These are phyloP conservation scores for Mythimna vitellina DNA, from an alignment of 2,888 invertebrate species.

Conservation along the genomic window DNA sequence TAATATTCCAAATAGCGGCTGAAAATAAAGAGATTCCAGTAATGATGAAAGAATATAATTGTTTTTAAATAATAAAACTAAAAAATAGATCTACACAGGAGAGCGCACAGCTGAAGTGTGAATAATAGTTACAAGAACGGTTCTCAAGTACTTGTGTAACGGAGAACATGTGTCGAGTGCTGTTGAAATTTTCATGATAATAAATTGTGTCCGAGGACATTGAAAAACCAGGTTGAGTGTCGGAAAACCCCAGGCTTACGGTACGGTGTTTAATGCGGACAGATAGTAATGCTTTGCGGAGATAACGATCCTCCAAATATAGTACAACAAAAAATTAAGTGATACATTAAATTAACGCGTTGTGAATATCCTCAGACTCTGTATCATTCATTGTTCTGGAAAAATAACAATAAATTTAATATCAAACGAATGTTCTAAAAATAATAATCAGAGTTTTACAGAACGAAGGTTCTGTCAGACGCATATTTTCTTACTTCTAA, in stretches of 20 bases:
- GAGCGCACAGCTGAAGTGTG: slow-evolving; percentile 4
- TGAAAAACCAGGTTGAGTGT: slow-evolving; percentile 73
- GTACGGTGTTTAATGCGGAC: slow-evolving; percentile 55
- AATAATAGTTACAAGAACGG: slow-evolving; percentile 12
- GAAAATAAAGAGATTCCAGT: background rate
- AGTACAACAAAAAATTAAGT: slow-evolving; percentile 33
- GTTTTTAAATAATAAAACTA: background rate
- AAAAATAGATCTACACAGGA: background rate
- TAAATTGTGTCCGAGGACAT: slow-evolving; percentile 59
- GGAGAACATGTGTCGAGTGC: background rate
- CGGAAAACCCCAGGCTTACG: slow-evolving; percentile 77
- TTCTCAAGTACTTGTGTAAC: slow-evolving; percentile 20
- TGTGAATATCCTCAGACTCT: background rate
- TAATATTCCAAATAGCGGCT: background rate
- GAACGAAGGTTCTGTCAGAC: background rate
- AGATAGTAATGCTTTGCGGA: slow-evolving; percentile 58
- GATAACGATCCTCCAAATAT: slow-evolving; percentile 47
- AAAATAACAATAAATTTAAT: background rate
- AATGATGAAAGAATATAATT: background rate
- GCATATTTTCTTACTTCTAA: slow-evolving; percentile 4
- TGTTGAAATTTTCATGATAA: slow-evolving; percentile 61
- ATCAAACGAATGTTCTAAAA: background rate
- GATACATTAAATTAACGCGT: slow-evolving; percentile 21
- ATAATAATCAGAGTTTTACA: background rate
- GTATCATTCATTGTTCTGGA: background rate